These are phyloP conservation scores for Hemicentrotus pulcherrimus DNA, from an alignment of 35 echinoderm and acorn worm genomes.

Conservation along the genomic window DNA sequence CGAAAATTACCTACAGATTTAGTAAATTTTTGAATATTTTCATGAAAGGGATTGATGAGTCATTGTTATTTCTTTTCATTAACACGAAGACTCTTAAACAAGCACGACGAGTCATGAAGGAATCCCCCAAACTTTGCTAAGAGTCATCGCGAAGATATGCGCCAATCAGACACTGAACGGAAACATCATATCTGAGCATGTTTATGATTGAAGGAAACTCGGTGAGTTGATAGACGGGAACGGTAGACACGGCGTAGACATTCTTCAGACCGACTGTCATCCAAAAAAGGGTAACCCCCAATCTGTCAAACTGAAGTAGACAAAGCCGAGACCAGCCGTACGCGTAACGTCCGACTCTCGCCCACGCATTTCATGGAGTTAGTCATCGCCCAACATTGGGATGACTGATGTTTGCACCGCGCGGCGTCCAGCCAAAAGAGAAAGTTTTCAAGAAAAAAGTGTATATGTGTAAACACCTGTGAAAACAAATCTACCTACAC, in stretches of 20 bases:
- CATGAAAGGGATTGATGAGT: background rate
- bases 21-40: background rate
- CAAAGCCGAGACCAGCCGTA: background rate
- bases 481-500: background rate
- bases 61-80: background rate
- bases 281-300: background rate
- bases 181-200: background rate
- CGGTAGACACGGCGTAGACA: background rate
- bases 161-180: background rate
- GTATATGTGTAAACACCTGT: background rate
- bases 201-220: background rate
- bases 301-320: background rate
- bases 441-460: background rate
- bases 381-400: background rate
- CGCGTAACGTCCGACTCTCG: background rate
- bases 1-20: background rate
- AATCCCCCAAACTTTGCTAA: background rate
- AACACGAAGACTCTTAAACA: background rate
- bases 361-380: background rate
- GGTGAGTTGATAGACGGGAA: background rate
- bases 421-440: background rate
- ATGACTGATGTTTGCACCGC: background rate
- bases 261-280: background rate
- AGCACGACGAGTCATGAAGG: background rate
- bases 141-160: background rate